Evolutionary conservation across 1,140 invertebrate species (phyloP).

Genomic region (Psix sp.): DNA sequence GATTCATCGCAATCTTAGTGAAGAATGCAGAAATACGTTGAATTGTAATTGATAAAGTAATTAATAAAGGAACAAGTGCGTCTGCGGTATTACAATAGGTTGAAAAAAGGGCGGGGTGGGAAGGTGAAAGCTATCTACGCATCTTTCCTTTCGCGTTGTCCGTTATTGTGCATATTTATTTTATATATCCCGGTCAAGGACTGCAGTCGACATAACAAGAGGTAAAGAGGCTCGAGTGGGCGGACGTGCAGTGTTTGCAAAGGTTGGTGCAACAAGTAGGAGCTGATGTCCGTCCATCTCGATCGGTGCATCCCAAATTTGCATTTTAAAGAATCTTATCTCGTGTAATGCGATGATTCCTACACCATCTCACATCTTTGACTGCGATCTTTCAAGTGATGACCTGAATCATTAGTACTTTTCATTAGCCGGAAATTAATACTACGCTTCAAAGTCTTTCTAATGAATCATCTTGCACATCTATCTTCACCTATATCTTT

Average conservation of each 20-base stretch:
- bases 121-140: constrained; percentile 58
- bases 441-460: too few relatives aligned
- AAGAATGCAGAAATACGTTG: constrained; percentile 19
- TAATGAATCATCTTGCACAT: too few relatives aligned
- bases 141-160: constrained; percentile 43
- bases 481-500: too few relatives aligned
- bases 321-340: constrained; percentile 56
- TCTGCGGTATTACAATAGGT: constrained; percentile 24
- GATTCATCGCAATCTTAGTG: too few relatives aligned
- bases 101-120: constrained; percentile 51
- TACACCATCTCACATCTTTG: constrained; percentile 31
- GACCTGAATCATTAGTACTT: constrained; percentile 49
- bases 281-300: constrained; percentile 38
- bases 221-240: constrained; percentile 32
- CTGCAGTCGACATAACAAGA: constrained; percentile 47
- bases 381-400: constrained; percentile 29
- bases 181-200: constrained; percentile 57
- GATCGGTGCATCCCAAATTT: constrained; percentile 52
- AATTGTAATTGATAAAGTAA: constrained; percentile 36
- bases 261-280: constrained; percentile 52
- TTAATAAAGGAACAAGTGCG: constrained; percentile 34
- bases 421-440: too few relatives aligned
- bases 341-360: constrained; percentile 44
- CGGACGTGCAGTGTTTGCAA: constrained; percentile 48
- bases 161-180: constrained; percentile 56